Evolutionary conservation across 1,140 invertebrate species (phyloP), one percentile per base, ranked within the genome.

Genomic region (Ostrea denselamellosa): DNA sequence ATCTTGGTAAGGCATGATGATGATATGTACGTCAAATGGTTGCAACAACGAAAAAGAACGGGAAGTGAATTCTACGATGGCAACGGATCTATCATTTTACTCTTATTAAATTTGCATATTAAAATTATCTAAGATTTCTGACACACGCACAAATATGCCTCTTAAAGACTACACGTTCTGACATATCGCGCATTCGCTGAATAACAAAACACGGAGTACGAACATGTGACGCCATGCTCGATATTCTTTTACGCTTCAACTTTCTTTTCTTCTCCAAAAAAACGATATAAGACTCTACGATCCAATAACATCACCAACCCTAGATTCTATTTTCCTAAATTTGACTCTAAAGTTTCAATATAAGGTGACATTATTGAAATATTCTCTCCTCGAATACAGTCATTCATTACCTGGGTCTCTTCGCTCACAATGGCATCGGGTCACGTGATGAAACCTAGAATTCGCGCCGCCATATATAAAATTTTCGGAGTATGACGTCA

Each of bases 151-250:
- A 77, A 28, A 77, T 17, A 44, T 12, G 25, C 25, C 22, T 28
- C 14, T 77, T 9, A 77, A 77, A 34, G 14, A 77, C 14, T 28
- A 34, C 68, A 77, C 68, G 68, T 77, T 77, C 68, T 77, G 68
- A 77, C 68, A 83, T 22, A 83, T 52, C 52, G 44, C 52, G 82
- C 44, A 52, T 83, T 53, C n/a, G 3, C n/a, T 53, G 82, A 83
- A 83, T 54, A 83, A 83, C 44, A 83, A 83, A 34, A 85, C 54
- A 44, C 58, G 51, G 83, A 58, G 54, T 85, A 85, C 77, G 62
- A 89, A 88, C 92, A 92, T 92, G 91, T 92, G 92, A 92, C 92
- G 92, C 92, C 92, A 92, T 92, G 92, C 92, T 92, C 90, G 90
- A 92, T 92, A 90, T 92, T 89, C 82, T 53, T 90, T 83, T 83